Base-by-base conservation (phyloP, 2,797 vertebrate genomes). In the Gallinago stenura region DNA sequence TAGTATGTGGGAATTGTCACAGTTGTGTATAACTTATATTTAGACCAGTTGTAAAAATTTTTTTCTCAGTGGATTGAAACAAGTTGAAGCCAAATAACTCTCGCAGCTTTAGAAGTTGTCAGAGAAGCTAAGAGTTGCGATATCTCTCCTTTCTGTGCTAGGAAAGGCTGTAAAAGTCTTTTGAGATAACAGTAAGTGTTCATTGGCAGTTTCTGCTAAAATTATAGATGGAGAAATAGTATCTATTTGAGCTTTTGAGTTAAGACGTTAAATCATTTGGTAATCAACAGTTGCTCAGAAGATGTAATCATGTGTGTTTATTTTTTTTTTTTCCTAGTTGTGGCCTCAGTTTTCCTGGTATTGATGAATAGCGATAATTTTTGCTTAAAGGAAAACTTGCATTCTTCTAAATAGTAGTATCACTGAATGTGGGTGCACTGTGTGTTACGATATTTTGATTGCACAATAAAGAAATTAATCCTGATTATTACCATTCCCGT, bases 391-490 rank as follows among this genome's bases (percentile, higher is more conserved):
- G 51, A 30, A 66, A 70, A 31, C 11, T 56, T 80, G 4, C 25
- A 1, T 92, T 83, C 6, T 79, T 86, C 30, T 45, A 15, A 54
- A 24, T 21, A 57, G 1, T 37, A 2, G 28, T 64, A 22, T 15
- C 5, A n/a, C 20, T 37, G 33, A 80, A 7, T 5, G 7, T 5
- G 9, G 37, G 6, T 35, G 19, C 17, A 12, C 21, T 1, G 0
- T 7, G 7, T 50, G 4, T 37, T 82, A 43, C 64, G 53, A 5
- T 68, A 51, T 19, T 71, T 75, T 84, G 10, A 26, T 43, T 26
- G 14, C 22, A 12, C 87, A 82, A 37, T 68, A 46, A 61, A 70
- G 26, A 26, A 66, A 37, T 64, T 15, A 54, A 7, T 89, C 17
- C 18, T 60, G 20, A 26, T 57, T 73, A 58, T 46, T 75, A 16